Conservation (phyloP, 2,113 vertebrate genomes). For the Osmerus mordax region DNA sequence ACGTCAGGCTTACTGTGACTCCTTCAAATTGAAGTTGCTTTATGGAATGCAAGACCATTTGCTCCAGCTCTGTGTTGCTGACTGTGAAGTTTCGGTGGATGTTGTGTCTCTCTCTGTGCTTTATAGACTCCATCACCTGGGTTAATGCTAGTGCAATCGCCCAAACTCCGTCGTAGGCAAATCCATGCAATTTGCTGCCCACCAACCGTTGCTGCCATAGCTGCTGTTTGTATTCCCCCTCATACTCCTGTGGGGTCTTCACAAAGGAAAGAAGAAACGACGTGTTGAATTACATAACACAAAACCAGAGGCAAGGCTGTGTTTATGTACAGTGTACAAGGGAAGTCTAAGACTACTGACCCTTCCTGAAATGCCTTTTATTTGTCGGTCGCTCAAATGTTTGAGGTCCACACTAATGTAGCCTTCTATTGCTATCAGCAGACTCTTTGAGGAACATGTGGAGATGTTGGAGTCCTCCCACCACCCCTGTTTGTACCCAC, state of each 20-base stretch:
- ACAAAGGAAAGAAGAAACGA: background rate
- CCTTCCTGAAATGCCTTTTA: conserved; percentile 85
- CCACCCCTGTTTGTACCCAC: conserved; percentile 78
- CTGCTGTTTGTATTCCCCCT: conserved; percentile 78
- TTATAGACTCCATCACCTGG: conserved; percentile 78
- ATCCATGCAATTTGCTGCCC: conserved; percentile 82
- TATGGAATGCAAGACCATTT: conserved; percentile 83
- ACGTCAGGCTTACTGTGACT: conserved; percentile 80
- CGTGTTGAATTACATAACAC: no score
- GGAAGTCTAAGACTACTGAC: conserved; percentile 53
- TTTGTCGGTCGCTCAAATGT: conserved; percentile 67
- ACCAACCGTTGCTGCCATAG: conserved; percentile 68
- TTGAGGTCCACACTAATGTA: conserved; percentile 83
- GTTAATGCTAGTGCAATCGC: conserved; percentile 83
- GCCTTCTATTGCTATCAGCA: conserved; percentile 84
- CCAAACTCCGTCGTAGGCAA: conserved; percentile 92
- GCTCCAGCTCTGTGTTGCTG: conserved; percentile 74
- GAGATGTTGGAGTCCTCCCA: conserved; percentile 74
- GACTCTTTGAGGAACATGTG: conserved; percentile 72
- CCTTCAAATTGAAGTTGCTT: conserved; percentile 86
- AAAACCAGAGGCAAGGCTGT: no score
- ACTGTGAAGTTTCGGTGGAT: conserved; percentile 77
- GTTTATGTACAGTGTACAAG: background rate
- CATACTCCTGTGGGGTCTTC: conserved; percentile 87
- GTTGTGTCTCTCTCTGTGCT: conserved; percentile 71